phyloP scores from a whole-genome alignment of 2,113 vertebrate species.

The Barnardius zonarius region DNA sequence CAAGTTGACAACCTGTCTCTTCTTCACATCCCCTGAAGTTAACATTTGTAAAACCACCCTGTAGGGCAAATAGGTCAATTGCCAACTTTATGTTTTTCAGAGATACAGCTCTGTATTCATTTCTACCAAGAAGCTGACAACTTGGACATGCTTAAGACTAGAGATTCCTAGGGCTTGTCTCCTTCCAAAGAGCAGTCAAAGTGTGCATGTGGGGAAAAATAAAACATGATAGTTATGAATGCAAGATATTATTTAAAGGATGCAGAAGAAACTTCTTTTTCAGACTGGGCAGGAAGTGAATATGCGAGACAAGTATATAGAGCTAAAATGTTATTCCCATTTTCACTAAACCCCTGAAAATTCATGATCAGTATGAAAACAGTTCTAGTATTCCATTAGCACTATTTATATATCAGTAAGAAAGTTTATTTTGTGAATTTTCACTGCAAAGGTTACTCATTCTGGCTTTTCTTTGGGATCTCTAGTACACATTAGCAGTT shows the following conservation, averaged over 20 bases:
- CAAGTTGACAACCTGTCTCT: neutral
- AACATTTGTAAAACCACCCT: neutral
- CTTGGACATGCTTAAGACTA: neutral
- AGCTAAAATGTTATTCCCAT: neutral
- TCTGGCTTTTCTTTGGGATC: neutral
- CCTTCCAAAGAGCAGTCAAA: neutral
- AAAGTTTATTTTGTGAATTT: neutral
- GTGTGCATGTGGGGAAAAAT: neutral
- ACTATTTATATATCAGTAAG: neutral
- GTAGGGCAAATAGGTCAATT: neutral
- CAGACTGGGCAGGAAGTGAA: neutral
- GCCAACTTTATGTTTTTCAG: neutral
- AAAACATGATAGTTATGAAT: neutral
- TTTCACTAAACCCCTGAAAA: neutral
- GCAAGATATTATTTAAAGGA: neutral
- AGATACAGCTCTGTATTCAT: neutral
- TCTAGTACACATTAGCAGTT: neutral
- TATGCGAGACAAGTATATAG: neutral
- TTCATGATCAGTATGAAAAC: neutral
- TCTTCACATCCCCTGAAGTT: neutral
- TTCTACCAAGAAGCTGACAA: neutral
- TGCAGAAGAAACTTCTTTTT: neutral
- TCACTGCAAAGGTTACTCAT: neutral
- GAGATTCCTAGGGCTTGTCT: neutral
- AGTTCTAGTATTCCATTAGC: neutral